A percentile compares a stretch with the other conserved stretches of the same genome.
Conservation (phyloP, 2,113 vertebrate species). For the Megaleporinus macrocephalus region DNA sequence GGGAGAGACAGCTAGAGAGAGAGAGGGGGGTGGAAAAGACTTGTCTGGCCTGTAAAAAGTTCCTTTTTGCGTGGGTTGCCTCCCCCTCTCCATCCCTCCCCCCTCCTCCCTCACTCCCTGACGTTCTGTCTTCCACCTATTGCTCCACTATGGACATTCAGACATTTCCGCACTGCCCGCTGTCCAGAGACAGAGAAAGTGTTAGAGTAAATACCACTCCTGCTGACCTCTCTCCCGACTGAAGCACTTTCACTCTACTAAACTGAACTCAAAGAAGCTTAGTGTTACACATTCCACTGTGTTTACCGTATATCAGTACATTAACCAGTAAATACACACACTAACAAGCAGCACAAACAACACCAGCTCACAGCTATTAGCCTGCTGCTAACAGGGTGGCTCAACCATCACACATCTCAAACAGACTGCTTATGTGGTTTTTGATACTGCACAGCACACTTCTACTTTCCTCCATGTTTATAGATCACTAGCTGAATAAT, state of each 20-base stretch:
- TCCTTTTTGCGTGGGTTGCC: constrained; percentile 74
- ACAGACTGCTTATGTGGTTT: not conserved
- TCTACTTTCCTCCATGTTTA: not conserved
- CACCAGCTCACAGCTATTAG: not conserved
- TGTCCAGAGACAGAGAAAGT: constrained; percentile 52
- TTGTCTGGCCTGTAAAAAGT: constrained; percentile 77
- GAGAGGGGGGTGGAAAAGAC: constrained; percentile 64
- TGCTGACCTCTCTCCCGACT: not conserved
- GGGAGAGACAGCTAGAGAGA: constrained; percentile 47
- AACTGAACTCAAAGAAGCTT: constrained; percentile 12
- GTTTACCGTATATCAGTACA: not conserved
- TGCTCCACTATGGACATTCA: constrained; percentile 72
- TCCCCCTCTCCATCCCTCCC: constrained; percentile 50
- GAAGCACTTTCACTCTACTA: constrained; percentile 24
- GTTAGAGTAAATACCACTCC: constrained; percentile 35
- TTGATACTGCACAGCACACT: not conserved
- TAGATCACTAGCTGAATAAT: not conserved
- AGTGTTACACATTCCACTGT: not conserved
- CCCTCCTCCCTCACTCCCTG: constrained; percentile 53
- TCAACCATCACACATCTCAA: not conserved
- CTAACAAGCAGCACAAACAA: not conserved
- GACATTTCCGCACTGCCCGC: constrained; percentile 66
- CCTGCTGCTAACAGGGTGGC: not conserved
- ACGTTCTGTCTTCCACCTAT: constrained; percentile 69
- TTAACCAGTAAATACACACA: not conserved